phyloP scores from a whole-genome alignment of 2,113 vertebrate genomes.

The Leptobrachium leishanense region DNA sequence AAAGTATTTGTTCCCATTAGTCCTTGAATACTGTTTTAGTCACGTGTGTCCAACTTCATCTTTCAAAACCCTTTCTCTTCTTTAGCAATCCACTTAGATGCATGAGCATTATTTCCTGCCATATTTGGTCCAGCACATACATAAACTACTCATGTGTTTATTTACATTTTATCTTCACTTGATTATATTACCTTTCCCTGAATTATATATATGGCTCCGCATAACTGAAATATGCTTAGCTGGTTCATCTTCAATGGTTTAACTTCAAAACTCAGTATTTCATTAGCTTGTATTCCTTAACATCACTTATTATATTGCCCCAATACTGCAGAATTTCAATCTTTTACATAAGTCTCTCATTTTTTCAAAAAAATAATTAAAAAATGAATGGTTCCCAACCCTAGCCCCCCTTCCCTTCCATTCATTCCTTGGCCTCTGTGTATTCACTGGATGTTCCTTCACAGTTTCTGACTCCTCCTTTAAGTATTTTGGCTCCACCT shows the following conservation, averaged over 20 bases:
- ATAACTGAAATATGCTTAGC: background rate
- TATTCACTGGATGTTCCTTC: constrained; percentile 82
- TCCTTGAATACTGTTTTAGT: background rate
- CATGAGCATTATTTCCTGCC: background rate
- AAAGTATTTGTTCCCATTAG: background rate
- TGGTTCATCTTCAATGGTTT: no score
- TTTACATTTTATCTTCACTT: background rate
- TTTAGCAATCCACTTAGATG: no score
- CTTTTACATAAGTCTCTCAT: background rate
- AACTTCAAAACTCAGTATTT: background rate
- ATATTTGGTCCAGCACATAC: background rate
- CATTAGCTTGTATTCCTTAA: background rate
- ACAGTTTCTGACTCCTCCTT: constrained; percentile 41
- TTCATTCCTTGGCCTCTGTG: constrained; percentile 66
- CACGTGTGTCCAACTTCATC: background rate
- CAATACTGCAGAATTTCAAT: background rate
- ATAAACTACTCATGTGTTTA: background rate
- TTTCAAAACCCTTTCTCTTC: background rate
- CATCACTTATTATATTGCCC: background rate
- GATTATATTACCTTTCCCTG: background rate
- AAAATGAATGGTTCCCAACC: background rate
- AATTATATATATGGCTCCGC: background rate
- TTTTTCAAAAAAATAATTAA: background rate
- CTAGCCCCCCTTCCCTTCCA: background rate
- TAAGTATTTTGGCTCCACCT: constrained; percentile 41